Conservation (phyloP, 2,888 invertebrate species). For the Trissolcus japonicus region DNA sequence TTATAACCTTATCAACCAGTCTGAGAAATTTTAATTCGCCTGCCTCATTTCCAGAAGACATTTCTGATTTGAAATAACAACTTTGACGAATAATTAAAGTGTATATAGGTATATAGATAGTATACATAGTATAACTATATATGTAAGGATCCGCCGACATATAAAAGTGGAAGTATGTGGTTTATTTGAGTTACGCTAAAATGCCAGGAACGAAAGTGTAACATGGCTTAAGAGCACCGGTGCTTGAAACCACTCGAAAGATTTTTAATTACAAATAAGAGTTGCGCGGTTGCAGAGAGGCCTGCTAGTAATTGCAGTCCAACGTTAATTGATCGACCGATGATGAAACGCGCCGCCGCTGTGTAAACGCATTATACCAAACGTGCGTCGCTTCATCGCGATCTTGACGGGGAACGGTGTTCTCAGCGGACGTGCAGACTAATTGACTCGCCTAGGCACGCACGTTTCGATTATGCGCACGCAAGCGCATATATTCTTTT, state of each 20-base stretch:
- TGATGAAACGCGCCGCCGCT: constrained; percentile 60
- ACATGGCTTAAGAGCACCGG: constrained; percentile 23
- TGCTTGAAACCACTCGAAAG: constrained; percentile 47
- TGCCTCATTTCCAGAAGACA: too few relatives aligned
- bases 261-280: constrained; percentile 55
- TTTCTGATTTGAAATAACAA: too few relatives aligned
- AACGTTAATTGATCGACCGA: constrained; percentile 64
- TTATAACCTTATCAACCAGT: too few relatives aligned
- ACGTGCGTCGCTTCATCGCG: constrained; percentile 54
- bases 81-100: too few relatives aligned
- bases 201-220: constrained; percentile 26
- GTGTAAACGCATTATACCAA: constrained; percentile 56
- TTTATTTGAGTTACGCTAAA: constrained; percentile 38
- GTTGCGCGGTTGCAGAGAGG: constrained; percentile 57
- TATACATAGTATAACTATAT: neutral
- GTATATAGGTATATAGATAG: too few relatives aligned
- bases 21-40: too few relatives aligned
- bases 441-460: constrained; percentile 58
- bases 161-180: constrained; percentile 9
- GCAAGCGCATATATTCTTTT: constrained; percentile 32
- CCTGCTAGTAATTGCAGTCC: constrained; percentile 63
- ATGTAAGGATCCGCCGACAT: neutral
- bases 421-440: constrained; percentile 55
- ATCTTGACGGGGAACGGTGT: constrained; percentile 41
- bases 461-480: constrained; percentile 52